Base-by-base conservation (phyloP, 2,888 invertebrate species). In the Tuberolachnus salignus region DNA sequence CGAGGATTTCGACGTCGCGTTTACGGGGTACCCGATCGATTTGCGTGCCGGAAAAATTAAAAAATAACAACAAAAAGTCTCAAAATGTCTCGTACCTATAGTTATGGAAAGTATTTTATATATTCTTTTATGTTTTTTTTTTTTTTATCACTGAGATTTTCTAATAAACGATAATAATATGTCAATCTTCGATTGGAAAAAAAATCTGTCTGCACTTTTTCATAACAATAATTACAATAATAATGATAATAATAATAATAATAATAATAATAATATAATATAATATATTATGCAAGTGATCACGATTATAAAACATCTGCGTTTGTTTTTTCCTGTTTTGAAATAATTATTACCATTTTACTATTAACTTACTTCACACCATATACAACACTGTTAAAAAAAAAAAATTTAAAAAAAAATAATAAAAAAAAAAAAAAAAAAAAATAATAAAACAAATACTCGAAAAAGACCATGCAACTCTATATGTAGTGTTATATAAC, bases 391-490 rank as follows among this genome's bases (percentile, higher is more conserved):
- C 14, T 49, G 46, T 72, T 49, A 9, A 34, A 34, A 72, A 49
- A 57, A 55, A 26, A 55, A 42, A 23, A 46, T 14, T 42, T 10
- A 10, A n/a, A 46, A 44, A 71, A n/a, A n/a, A n/a, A n/a, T n/a
- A n/a, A 26, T 57, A 42, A 23, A 46, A 19, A 55, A 14, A 10
- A n/a, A 46, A 44, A 71, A n/a, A n/a, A n/a, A n/a, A n/a, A n/a
- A n/a, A n/a, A n/a, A n/a, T n/a, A n/a, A 26, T 57, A 42, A 23
- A 14, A 46, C 26, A 57, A 64, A 16, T 57, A 71, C 57, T 57
- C 44, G 44, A 46, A 63, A 66, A 73, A 61, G 72, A 61, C 61
- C 72, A 73, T 73, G 72, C 72, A 73, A 61, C 61, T 63, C 61
- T 73, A 42, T 46, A 23, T 34, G 34, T 57, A 16, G 34, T 53